These are phyloP conservation scores for Epirrita christyi DNA, from an alignment of 2,888 invertebrate species.

Conservation along the genomic window DNA sequence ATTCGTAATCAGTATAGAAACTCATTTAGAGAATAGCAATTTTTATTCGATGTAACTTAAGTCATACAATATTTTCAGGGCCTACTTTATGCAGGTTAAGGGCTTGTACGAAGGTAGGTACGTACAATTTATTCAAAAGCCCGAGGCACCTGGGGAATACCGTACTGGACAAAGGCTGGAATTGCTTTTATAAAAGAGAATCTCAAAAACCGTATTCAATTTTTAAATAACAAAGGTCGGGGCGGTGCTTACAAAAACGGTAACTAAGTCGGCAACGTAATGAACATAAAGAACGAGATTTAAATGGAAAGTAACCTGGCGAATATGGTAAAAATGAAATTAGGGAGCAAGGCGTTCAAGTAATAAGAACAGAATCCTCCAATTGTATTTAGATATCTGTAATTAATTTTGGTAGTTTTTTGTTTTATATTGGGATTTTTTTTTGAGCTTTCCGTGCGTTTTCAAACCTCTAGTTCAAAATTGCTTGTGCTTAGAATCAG, in stretches of 20 bases:
- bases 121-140: slow-evolving; percentile 60
- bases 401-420: not conserved
- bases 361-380: not conserved
- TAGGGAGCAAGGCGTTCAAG: slow-evolving; percentile 8
- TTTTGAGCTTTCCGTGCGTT: not conserved
- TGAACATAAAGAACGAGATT: slow-evolving; percentile 30
- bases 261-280: slow-evolving; percentile 33
- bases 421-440: not conserved
- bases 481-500: slow-evolving; percentile 13
- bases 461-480: not conserved
- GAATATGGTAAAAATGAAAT: slow-evolving; percentile 31
- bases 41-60: slow-evolving; percentile 23
- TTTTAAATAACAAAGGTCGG: slow-evolving; percentile 41
- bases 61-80: slow-evolving; percentile 38
- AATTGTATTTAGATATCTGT: not conserved
- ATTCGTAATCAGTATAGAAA: not conserved
- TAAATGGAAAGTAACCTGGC: slow-evolving; percentile 25
- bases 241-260: slow-evolving; percentile 29
- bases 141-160: slow-evolving; percentile 49
- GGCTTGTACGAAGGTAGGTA: slow-evolving; percentile 32
- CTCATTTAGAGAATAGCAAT: not conserved
- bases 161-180: slow-evolving; percentile 54
- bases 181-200: slow-evolving; percentile 56
- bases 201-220: slow-evolving; percentile 48
- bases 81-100: slow-evolving; percentile 36